phyloP scores from a whole-genome alignment of 2,797 vertebrate species.

The Adelosebastes latens region DNA sequence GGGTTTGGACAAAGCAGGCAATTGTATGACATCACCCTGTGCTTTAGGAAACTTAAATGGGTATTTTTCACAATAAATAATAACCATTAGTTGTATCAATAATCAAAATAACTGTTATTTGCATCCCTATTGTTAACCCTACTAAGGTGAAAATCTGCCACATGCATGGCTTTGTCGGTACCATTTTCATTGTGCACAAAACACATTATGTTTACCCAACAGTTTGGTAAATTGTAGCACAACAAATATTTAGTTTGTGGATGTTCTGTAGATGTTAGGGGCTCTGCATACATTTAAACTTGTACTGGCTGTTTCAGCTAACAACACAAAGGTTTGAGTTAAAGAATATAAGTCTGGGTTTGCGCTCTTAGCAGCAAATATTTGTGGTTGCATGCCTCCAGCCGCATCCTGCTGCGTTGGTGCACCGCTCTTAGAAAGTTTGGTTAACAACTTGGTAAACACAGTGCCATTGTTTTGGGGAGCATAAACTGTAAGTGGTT shows the following conservation, averaged over 20 bases:
- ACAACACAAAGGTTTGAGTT: background rate
- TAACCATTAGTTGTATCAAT: background rate
- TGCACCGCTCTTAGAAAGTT: background rate
- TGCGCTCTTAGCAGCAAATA: constrained; percentile 7
- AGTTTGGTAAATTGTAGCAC: background rate
- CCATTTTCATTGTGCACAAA: background rate
- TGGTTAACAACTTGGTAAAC: constrained; percentile 21
- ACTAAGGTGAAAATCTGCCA: background rate
- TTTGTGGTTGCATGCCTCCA: background rate
- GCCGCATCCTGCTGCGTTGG: background rate
- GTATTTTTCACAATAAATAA: background rate
- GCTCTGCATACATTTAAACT: no score
- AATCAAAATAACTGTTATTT: background rate
- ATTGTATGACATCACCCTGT: background rate
- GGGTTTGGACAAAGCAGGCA: background rate
- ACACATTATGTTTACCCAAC: background rate
- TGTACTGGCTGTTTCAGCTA: background rate
- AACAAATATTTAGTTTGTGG: background rate
- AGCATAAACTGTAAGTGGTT: background rate
- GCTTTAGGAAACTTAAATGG: background rate
- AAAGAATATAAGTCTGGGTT: background rate
- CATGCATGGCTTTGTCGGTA: background rate
- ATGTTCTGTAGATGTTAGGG: background rate
- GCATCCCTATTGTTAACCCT: background rate
- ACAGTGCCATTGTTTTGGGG: constrained; percentile 17